Percentiles rank a stretch among this genome's conserved stretches.
Conservation (phyloP, 2,797 vertebrate genomes). For the Paguma larvata region DNA sequence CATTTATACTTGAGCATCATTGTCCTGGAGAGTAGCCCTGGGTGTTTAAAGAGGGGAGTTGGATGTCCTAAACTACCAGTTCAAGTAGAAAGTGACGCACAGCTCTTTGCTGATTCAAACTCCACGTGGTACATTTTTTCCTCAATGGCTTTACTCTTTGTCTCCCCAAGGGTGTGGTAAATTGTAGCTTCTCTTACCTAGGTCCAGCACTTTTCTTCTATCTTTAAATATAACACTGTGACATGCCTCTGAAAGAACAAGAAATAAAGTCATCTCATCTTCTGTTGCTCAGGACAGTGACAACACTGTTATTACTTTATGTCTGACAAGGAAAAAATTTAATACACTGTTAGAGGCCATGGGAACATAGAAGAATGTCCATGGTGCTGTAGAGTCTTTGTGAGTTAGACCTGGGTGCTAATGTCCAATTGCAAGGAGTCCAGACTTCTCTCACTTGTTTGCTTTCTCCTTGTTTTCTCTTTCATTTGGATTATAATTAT, state of each 20-base stretch:
- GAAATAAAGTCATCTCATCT: constrained; percentile 69
- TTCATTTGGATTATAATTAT: constrained; percentile 35
- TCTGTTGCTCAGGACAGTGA: neutral
- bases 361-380: neutral
- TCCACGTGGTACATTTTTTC: fast-evolving
- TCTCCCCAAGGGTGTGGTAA: neutral
- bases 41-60: neutral
- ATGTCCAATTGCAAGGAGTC: neutral
- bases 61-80: neutral
- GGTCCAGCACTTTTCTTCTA: neutral
- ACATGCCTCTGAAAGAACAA: constrained; percentile 18
- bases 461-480: neutral
- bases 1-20: neutral
- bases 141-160: neutral
- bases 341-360: neutral
- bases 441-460: neutral
- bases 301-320: constrained; percentile 71
- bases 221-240: neutral
- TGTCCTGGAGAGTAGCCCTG: too few relatives aligned
- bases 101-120: neutral
- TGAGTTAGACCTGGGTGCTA: neutral
- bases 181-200: neutral
- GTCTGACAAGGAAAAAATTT: constrained; percentile 60
- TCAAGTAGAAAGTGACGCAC: neutral
- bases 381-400: fast-evolving